Percentiles rank a stretch among this genome's conserved stretches.
phyloP scores from a whole-genome alignment of 2,888 invertebrate genomes.

The Torymus auratus region DNA sequence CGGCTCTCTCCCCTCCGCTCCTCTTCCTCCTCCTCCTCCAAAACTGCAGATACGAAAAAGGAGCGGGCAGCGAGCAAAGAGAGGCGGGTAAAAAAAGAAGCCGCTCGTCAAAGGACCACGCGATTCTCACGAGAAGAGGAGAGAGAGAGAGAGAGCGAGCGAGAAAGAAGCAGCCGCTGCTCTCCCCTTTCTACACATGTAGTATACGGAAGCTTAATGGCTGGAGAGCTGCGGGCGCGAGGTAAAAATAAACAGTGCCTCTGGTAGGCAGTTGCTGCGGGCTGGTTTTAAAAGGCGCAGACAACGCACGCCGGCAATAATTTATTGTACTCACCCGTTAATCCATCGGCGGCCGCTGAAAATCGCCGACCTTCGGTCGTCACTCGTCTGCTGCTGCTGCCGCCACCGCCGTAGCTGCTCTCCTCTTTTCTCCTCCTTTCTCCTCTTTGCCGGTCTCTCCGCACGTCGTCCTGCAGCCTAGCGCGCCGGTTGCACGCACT shows the following conservation, averaged over 20 bases:
- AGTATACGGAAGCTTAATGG: slow-evolving; percentile 7
- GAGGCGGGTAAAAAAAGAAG: neutral
- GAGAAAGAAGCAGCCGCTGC: too few relatives aligned
- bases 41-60: too few relatives aligned
- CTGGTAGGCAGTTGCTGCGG: too few relatives aligned
- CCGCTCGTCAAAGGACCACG: slow-evolving; percentile 2
- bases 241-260: slow-evolving; percentile 1
- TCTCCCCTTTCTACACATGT: neutral
- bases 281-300: neutral
- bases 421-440: slow-evolving; percentile 13
- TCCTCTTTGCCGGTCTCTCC: slow-evolving; percentile 12
- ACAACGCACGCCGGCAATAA: neutral
- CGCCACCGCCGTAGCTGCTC: neutral
- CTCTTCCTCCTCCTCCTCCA: too few relatives aligned
- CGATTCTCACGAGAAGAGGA: neutral
- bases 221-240: neutral
- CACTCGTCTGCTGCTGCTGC: neutral
- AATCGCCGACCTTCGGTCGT: slow-evolving; percentile 44
- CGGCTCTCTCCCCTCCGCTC: too few relatives aligned
- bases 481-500: too few relatives aligned
- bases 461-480: too few relatives aligned
- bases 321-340: slow-evolving; percentile 29
- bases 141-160: too few relatives aligned
- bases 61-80: too few relatives aligned
- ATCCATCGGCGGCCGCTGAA: slow-evolving; percentile 29